Percentiles rank a stretch among this genome's conserved stretches.
phyloP scores from a whole-genome alignment of 2,888 invertebrate species.

The Hofmannophila pseudospretella region DNA sequence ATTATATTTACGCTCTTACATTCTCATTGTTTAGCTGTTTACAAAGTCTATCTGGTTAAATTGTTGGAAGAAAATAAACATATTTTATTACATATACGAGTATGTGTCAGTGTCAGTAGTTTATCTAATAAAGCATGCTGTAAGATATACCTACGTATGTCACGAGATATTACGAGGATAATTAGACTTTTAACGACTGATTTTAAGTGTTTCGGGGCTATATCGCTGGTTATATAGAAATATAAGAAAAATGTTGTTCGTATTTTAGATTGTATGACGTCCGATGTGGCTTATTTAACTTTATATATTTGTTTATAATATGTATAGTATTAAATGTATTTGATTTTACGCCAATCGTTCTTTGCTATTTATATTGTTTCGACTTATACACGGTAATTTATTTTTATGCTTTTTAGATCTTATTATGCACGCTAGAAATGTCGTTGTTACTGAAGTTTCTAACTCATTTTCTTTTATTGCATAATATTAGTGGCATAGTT shows the following conservation, averaged over 20 bases:
- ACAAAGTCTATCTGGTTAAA: conserved; percentile 71
- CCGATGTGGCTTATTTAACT: conserved; percentile 34
- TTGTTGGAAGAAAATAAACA: conserved; percentile 46
- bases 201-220: conserved; percentile 45
- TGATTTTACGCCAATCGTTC: background rate
- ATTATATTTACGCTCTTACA: conserved; percentile 40
- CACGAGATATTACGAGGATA: conserved; percentile 21
- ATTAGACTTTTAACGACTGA: conserved; percentile 63
- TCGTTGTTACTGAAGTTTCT: background rate
- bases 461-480: background rate
- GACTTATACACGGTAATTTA: background rate
- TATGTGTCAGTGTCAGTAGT: conserved; percentile 46
- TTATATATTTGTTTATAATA: conserved; percentile 18
- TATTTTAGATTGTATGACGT: conserved; percentile 25
- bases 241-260: conserved; percentile 34
- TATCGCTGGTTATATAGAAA: conserved; percentile 30
- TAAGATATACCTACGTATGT: conserved; percentile 36
- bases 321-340: conserved; percentile 10
- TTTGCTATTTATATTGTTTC: too few relatives aligned
- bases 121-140: conserved; percentile 47
- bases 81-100: conserved; percentile 60
- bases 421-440: background rate
- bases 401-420: too few relatives aligned
- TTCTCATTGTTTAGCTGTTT: conserved; percentile 58
- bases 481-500: background rate